Evolutionary conservation across 2,797 vertebrate species (phyloP).

Genomic region (Tinamus major): DNA sequence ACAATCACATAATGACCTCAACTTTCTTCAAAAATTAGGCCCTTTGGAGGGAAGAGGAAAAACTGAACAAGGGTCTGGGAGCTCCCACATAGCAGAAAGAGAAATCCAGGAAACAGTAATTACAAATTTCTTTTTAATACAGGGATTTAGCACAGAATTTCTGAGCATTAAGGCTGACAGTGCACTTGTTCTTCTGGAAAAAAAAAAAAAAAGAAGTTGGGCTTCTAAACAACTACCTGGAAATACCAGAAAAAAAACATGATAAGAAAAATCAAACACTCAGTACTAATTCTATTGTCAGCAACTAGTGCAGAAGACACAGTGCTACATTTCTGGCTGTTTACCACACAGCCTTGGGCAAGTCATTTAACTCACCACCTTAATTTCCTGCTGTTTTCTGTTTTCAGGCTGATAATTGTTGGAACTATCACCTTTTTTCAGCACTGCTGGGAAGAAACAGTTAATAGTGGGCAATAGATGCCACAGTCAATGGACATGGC

Average conservation of each 20-base stretch:
- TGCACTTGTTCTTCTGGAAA: not conserved
- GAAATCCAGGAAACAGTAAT: not conserved
- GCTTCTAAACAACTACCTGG: not conserved
- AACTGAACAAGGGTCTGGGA: not conserved
- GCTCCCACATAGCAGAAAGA: not conserved
- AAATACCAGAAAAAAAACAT: constrained; percentile 14
- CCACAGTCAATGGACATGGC: not conserved
- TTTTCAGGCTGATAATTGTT: not conserved
- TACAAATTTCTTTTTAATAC: not conserved
- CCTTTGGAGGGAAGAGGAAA: not conserved
- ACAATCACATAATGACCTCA: not conserved
- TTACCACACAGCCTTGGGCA: not conserved
- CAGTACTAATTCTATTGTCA: not conserved
- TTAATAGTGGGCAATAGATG: not conserved
- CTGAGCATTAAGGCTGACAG: not conserved
- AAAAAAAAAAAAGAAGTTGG: not conserved
- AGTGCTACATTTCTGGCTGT: not conserved
- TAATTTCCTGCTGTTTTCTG: not conserved
- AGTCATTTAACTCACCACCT: not conserved
- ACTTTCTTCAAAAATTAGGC: not conserved
- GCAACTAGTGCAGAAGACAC: not conserved
- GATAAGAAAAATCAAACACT: constrained; percentile 26
- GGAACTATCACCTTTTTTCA: not conserved
- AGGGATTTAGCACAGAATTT: not conserved
- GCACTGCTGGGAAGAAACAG: not conserved